These are phyloP conservation scores for Rhopalosiphum nymphaeae DNA, from an alignment of 2,888 invertebrate genomes.

Conservation along the genomic window DNA sequence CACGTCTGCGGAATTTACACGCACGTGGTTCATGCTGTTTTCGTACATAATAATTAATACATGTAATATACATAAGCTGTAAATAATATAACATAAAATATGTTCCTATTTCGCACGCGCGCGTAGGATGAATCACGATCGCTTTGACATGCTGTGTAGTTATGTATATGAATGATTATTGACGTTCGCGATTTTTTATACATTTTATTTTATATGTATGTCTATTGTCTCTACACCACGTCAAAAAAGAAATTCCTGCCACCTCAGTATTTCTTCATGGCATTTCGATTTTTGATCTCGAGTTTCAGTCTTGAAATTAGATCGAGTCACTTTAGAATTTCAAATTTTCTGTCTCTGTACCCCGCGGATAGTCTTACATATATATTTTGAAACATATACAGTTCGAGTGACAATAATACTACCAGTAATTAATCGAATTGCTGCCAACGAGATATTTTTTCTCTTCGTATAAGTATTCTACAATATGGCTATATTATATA, in stretches of 20 bases:
- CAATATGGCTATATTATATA: background rate
- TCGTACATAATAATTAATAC: background rate
- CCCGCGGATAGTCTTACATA: background rate
- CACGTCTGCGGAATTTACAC: background rate
- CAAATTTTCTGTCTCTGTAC: background rate
- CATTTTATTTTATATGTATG: background rate
- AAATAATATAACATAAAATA: background rate
- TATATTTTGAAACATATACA: background rate
- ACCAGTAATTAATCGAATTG: background rate
- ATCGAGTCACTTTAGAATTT: conserved; percentile 18
- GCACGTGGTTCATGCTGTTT: conserved; percentile 30
- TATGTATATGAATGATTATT: background rate
- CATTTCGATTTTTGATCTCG: conserved; percentile 17
- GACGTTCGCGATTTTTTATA: conserved; percentile 16
- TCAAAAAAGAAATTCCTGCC: background rate
- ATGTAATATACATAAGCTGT: background rate
- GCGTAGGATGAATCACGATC: conserved; percentile 33
- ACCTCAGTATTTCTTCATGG: background rate
- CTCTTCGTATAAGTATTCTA: background rate
- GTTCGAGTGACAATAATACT: background rate
- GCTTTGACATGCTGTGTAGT: background rate
- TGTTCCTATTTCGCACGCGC: background rate
- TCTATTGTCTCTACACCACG: background rate
- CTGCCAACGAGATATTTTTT: background rate
- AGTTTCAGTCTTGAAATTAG: conserved; percentile 22